Base-by-base conservation (phyloP, 2,797 vertebrate species). In the Anguilla megastoma region DNA sequence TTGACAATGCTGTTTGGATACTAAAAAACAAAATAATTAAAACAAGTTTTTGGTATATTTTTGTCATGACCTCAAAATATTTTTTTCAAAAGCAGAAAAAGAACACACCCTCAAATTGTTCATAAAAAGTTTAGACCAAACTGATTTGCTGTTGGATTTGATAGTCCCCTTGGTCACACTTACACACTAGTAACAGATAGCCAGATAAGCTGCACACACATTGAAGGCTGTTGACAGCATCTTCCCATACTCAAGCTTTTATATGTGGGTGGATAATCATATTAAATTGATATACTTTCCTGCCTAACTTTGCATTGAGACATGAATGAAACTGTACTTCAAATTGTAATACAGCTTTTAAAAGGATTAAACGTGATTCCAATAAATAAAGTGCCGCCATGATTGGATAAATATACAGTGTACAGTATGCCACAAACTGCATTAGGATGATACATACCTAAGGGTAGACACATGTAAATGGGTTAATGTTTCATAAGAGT, bases 401-500 rank as follows among this genome's bases (percentile, higher is more conserved):
- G 18, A 24, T 48, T 7, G 45, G 21, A 82, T n/a, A 48, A 50
- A 48, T 9, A 48, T 48, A 82, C 41, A 82, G 45, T 48, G 36
- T 41, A 18, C 16, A 18, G 33, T 18, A 52, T 83, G 24, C 41
- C 48, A 48, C 48, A 52, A 21, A 83, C 36, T 52, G 83, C 24
- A 84, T 58, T 84, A 30, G 45, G 16, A 56, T 84, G 48, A 54
- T 54, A 12, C 9, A 54, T 16, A 30, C 3, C 50, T 84, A 84
- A 56, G 12, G 50, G 27, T 33, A 33, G n/a, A 58, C 33, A 84
- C 56, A 84, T 84, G 66, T 74, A 50, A 54, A 86, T 24, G 83
- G 30, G 30, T n/a, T 87, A 84, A 88, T 88, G 87, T 85, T 84
- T 69, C 82, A 84, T 84, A 84, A 54, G 60, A 27, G 45, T 52